phyloP scores from a whole-genome alignment of 2,888 invertebrate genomes.

The Stictocephala bisonia region DNA sequence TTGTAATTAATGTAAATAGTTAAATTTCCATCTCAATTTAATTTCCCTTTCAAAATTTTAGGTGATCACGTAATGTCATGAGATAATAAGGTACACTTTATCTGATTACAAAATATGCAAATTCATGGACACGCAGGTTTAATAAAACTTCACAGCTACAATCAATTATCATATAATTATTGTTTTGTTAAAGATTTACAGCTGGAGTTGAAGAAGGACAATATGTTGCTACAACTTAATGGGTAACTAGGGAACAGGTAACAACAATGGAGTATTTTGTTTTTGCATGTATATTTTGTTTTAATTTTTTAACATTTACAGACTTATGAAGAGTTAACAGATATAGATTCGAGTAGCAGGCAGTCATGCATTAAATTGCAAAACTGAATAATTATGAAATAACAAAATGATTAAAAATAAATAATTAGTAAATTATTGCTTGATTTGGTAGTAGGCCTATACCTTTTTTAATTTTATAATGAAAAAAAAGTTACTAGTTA shows the following conservation, averaged over 20 bases:
- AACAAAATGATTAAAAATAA: background rate
- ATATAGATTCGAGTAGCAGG: conserved; percentile 35
- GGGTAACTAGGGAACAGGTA: conserved; percentile 34
- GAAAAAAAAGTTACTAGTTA: no score
- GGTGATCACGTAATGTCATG: no score
- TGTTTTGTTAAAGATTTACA: conserved; percentile 33
- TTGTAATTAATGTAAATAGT: no score
- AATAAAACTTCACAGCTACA: conserved; percentile 27
- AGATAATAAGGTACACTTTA: no score
- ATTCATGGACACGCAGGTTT: no score
- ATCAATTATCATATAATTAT: conserved; percentile 41
- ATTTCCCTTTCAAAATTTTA: no score
- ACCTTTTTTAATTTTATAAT: background rate
- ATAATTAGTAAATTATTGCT: background rate
- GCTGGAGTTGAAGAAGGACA: background rate
- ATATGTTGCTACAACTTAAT: conserved; percentile 26
- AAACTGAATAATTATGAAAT: conserved; percentile 13
- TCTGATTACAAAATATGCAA: no score
- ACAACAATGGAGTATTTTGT: conserved; percentile 35
- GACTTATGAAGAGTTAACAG: conserved; percentile 38
- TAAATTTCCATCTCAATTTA: no score
- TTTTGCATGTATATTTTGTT: conserved; percentile 29
- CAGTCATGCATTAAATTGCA: conserved; percentile 37
- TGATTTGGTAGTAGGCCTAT: background rate
- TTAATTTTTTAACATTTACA: conserved; percentile 32